phyloP scores from a whole-genome alignment of 2,797 vertebrate species.

The Danionella dracula region DNA sequence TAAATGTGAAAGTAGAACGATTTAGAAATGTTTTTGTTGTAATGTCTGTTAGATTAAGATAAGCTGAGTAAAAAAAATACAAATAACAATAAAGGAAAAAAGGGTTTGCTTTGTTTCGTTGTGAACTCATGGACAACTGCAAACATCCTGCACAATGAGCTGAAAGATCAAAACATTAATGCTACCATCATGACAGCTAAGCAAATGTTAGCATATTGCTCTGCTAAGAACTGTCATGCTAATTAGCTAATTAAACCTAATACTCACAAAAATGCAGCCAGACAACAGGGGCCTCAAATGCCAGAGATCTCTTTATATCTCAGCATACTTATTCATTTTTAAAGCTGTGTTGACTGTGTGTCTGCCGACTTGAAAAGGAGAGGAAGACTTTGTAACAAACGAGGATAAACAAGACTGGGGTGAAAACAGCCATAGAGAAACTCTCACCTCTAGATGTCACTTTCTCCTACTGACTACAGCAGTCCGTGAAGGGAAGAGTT shows the following conservation, averaged over 20 bases:
- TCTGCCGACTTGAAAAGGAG: constrained; percentile 34
- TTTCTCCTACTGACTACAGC: constrained; percentile 29
- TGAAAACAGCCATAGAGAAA: constrained; percentile 41
- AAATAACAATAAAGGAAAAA: background rate
- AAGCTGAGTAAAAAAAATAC: background rate
- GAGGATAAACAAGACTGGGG: constrained; percentile 32
- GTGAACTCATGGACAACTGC: background rate
- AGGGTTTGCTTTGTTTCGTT: background rate
- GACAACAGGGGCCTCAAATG: constrained; percentile 29
- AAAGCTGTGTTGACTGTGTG: constrained; percentile 43
- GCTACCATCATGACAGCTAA: constrained; percentile 4
- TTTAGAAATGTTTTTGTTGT: background rate
- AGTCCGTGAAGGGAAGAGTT: background rate
- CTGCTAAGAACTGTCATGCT: constrained; percentile 22
- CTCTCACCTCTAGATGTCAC: constrained; percentile 35
- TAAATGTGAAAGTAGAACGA: too few species aligned
- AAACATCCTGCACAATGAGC: background rate
- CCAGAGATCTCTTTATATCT: constrained; percentile 44
- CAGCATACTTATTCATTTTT: constrained; percentile 43
- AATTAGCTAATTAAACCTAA: constrained; percentile 42
- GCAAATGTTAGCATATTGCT: constrained; percentile 28
- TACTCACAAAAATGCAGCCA: constrained; percentile 34
- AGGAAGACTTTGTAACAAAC: constrained; percentile 20
- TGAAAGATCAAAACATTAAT: constrained; percentile 13
- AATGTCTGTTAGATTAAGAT: background rate